Percentiles rank a stretch among this genome's conserved stretches.
These are phyloP conservation scores for Galeruca laticollis DNA, from an alignment of 2,888 invertebrate species.

Conservation along the genomic window DNA sequence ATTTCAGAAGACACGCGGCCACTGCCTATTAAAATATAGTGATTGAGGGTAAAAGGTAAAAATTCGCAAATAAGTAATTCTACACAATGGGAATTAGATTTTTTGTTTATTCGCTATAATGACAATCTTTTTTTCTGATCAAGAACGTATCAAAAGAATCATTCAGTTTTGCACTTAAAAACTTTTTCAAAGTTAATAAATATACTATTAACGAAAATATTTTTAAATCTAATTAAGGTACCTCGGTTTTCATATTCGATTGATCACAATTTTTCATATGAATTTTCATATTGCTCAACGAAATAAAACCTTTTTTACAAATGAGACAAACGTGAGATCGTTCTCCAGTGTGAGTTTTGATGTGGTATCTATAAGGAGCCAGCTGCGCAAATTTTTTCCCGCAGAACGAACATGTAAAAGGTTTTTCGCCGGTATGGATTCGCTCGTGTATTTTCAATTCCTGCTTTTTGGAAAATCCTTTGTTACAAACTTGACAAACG, in stretches of 20 bases:
- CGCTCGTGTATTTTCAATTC: constrained; percentile 65
- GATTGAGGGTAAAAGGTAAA: too few relatives aligned
- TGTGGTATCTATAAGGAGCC: constrained; percentile 55
- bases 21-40: too few relatives aligned
- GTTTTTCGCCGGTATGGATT: constrained; percentile 47
- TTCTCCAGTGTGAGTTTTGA: constrained; percentile 47
- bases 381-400: constrained; percentile 54
- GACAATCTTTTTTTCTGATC: too few relatives aligned
- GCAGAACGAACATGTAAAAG: constrained; percentile 61
- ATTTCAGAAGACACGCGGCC: too few relatives aligned
- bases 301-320: constrained; percentile 52
- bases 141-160: too few relatives aligned
- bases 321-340: constrained; percentile 52
- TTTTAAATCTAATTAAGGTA: constrained; percentile 12
- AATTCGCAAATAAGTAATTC: too few relatives aligned
- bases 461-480: constrained; percentile 55
- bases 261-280: constrained; percentile 47
- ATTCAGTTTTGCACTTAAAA: too few relatives aligned
- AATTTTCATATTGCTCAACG: constrained; percentile 50
- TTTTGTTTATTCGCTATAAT: too few relatives aligned
- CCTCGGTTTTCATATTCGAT: constrained; percentile 22
- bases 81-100: too few relatives aligned
- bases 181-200: too few relatives aligned
- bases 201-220: too few relatives aligned
- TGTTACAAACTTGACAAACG: constrained; percentile 59